Evolutionary conservation across 2,888 invertebrate species (phyloP), one percentile per base, ranked within the genome.

Genomic region (Ariolimax columbianus): DNA sequence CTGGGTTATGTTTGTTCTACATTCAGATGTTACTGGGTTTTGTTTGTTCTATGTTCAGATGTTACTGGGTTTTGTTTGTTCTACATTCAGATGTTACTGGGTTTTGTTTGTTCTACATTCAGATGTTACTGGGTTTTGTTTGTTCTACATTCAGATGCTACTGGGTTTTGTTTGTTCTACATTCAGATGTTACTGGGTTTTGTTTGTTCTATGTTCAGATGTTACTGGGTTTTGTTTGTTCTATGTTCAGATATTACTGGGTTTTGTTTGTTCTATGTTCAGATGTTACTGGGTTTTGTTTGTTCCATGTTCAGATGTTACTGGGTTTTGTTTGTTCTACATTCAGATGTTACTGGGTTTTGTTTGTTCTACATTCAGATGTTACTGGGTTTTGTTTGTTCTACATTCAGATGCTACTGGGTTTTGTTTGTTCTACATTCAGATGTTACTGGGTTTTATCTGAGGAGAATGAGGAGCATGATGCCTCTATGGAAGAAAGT

Each of bases 381-480:
- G n/a, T n/a, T n/a, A n/a, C 23, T 63, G 63, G 26, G 63, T 63
- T 59, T 63, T 30, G 30, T 63, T 7, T 4, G 9, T n/a, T n/a
- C n/a, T n/a, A n/a, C n/a, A n/a, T n/a, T n/a, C 3, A 63, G 26
- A 3, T 33, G 14, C 33, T 66, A 66, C 66, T 33, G 30, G 19
- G 33, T 33, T 33, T 9, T 66, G 66, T 11, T 11, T 66, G 1
- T 66, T 66, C 66, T 66, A 33, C 33, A 66, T 66, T 23, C 77
- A 93, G 93, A 79, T 90, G 93, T 51, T 93, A 92, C 88, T 92
- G 91, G 92, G 93, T 93, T 66, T 79, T 92, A 47, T 83, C 88
- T 51, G 87, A 89, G 17, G 91, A 89, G 36, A 90, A 55, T 55
- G 19, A 90, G 14, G 90, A 43, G 0, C 43, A 90, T 40, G 90